Percentiles rank a stretch among this genome's conserved stretches.
These are phyloP conservation scores for Eupithecia exiguata DNA, from an alignment of 2,888 invertebrate species.

Conservation along the genomic window DNA sequence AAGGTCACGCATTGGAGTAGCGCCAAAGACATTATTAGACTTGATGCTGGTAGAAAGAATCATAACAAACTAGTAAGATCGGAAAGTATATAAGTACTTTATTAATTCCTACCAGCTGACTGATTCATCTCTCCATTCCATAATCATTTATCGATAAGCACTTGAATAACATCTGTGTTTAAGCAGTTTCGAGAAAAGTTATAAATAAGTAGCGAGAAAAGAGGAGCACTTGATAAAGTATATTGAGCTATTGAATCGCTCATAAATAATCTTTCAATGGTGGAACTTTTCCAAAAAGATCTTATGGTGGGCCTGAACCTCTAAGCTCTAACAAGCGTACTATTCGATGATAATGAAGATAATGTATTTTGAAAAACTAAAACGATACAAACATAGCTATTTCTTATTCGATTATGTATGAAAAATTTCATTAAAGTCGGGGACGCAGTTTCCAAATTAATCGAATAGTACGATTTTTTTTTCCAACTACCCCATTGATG, in stretches of 20 bases:
- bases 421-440: no score
- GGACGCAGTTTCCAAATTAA: no score
- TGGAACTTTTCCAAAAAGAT: not conserved
- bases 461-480: no score
- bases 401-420: no score
- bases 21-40: conserved; percentile 61
- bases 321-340: no score
- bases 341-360: no score
- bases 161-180: not conserved
- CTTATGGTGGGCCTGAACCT: no score
- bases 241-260: not conserved
- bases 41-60: conserved; percentile 28
- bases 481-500: no score
- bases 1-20: conserved; percentile 64
- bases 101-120: not conserved
- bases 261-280: not conserved
- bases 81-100: conserved; percentile 15
- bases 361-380: no score
- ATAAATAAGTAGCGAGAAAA: not conserved
- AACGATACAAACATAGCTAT: no score
- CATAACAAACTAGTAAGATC: not conserved
- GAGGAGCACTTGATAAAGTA: not conserved
- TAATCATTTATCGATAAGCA: conserved; percentile 15
- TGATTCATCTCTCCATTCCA: not conserved
- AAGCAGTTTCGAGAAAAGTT: not conserved